A percentile compares a stretch with the other conserved stretches of the same genome.
Evolutionary conservation across 2,888 invertebrate species (phyloP).

Genomic region (Lymantria dispar): DNA sequence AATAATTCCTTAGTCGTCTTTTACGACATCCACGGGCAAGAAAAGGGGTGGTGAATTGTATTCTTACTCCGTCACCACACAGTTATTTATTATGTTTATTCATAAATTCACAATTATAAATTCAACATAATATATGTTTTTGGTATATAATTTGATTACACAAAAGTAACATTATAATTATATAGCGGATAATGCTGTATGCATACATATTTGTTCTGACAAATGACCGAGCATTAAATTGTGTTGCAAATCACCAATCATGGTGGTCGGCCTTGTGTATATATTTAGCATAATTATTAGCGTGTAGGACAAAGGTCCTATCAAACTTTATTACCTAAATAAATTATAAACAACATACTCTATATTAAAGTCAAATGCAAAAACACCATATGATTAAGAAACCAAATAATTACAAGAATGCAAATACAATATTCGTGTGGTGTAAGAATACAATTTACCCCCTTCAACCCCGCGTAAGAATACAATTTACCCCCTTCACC

Average conservation of each 20-base stretch:
- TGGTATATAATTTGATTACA: constrained; percentile 15
- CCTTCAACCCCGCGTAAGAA: too few species aligned
- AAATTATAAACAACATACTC: constrained; percentile 19
- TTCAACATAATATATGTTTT: too few species aligned
- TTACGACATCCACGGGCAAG: too few species aligned
- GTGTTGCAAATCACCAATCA: constrained; percentile 27
- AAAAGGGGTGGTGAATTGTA: too few species aligned
- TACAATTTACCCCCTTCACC: too few species aligned
- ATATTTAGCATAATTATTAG: constrained; percentile 13
- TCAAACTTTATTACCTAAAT: constrained; percentile 17
- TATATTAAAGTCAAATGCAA: constrained; percentile 6
- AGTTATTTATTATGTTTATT: too few species aligned
- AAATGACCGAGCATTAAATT: constrained; percentile 29
- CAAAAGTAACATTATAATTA: constrained; percentile 21
- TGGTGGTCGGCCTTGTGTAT: constrained; percentile 24
- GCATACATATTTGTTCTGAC: constrained; percentile 20
- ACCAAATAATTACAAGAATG: neutral
- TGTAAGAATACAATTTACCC: too few species aligned
- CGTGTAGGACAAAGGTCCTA: constrained; percentile 9
- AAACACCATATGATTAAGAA: constrained; percentile 2
- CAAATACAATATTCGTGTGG: neutral
- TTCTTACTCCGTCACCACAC: too few species aligned
- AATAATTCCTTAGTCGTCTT: too few species aligned
- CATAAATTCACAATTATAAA: too few species aligned
- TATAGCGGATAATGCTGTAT: constrained; percentile 9